Conservation (phyloP, 2,113 vertebrate genomes). For the Sapayoa aenigma region DNA sequence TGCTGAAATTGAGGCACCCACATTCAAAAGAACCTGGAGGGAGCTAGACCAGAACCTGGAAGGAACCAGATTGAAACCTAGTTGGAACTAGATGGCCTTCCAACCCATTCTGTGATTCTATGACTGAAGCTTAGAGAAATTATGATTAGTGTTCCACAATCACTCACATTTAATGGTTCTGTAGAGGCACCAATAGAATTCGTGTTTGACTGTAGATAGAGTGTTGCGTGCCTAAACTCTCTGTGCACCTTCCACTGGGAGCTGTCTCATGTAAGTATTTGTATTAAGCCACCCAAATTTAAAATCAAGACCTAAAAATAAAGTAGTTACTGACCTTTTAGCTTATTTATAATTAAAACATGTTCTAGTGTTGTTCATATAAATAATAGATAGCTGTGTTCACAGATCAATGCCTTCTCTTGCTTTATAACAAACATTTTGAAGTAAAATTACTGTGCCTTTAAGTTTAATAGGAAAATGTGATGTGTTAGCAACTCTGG, state of each 20-base stretch:
- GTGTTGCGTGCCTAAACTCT: background rate
- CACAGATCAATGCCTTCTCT: slow-evolving; percentile 61
- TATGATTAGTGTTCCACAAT: background rate
- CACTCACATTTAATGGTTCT: background rate
- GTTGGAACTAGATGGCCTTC: background rate
- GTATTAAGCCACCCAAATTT: background rate
- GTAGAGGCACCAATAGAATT: background rate
- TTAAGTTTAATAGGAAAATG: slow-evolving; percentile 70
- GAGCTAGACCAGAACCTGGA: background rate
- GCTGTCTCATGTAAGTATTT: background rate
- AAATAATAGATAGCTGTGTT: slow-evolving; percentile 72
- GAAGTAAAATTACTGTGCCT: slow-evolving; percentile 59
- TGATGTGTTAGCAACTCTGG: slow-evolving; percentile 71
- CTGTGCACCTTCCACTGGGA: background rate
- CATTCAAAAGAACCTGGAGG: background rate
- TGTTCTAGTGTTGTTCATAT: slow-evolving; percentile 55
- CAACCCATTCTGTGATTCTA: background rate
- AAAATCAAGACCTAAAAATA: slow-evolving; percentile 58
- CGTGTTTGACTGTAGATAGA: background rate
- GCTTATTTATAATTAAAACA: slow-evolving; percentile 68
- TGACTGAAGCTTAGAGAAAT: background rate
- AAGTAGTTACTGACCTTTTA: slow-evolving; percentile 65
- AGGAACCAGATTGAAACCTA: background rate
- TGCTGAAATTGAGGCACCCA: background rate
- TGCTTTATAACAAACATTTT: slow-evolving; percentile 52